Evolutionary conservation across 2,797 vertebrate species (phyloP).

Genomic region (Heteromormyrus szaboi): DNA sequence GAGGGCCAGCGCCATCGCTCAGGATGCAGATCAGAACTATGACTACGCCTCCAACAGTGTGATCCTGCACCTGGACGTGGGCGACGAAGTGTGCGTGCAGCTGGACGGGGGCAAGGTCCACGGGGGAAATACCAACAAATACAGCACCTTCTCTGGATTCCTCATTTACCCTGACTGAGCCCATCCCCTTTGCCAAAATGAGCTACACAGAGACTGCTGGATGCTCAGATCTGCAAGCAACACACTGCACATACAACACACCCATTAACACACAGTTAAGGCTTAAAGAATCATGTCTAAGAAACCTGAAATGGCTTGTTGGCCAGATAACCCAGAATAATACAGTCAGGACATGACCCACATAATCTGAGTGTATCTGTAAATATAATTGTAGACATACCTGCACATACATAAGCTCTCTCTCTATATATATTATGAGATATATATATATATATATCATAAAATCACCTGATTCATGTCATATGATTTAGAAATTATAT

Average conservation of each 20-base stretch:
- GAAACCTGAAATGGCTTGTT: neutral
- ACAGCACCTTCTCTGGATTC: slow-evolving; percentile 94
- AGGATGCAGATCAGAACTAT: slow-evolving; percentile 93
- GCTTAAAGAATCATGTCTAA: neutral
- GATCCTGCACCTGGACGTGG: slow-evolving; percentile 88
- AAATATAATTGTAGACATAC: slow-evolving; percentile 11
- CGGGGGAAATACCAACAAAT: slow-evolving; percentile 92
- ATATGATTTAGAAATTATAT: neutral
- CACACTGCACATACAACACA: neutral
- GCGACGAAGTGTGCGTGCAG: slow-evolving; percentile 87
- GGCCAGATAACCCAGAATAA: neutral
- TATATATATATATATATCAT: neutral
- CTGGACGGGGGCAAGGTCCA: slow-evolving; percentile 91
- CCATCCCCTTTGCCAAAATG: neutral
- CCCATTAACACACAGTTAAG: neutral
- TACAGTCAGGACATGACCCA: neutral
- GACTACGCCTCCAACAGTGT: slow-evolving; percentile 94
- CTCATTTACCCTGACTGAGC: slow-evolving; percentile 89
- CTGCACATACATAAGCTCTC: neutral
- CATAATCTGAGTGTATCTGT: neutral
- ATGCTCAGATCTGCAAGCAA: neutral
- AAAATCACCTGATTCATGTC: neutral
- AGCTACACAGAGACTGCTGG: neutral
- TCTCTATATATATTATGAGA: too few relatives aligned
- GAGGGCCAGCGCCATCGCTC: slow-evolving; percentile 86